phyloP scores from a whole-genome alignment of 2,888 invertebrate species.

The Rhagium mordax region DNA sequence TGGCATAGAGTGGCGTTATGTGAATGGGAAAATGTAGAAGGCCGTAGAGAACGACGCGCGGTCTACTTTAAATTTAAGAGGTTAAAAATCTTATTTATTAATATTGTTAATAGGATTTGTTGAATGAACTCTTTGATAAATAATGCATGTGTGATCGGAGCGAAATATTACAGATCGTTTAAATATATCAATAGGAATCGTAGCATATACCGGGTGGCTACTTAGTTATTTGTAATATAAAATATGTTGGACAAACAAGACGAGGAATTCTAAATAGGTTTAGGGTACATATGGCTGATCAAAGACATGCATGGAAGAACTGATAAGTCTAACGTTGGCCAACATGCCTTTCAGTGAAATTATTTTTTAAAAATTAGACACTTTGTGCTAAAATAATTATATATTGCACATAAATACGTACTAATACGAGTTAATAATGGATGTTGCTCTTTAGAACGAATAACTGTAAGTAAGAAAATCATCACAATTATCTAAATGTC shows the following conservation, averaged over 20 bases:
- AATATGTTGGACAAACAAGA: too few species aligned
- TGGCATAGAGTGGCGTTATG: background rate
- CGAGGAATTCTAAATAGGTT: too few species aligned
- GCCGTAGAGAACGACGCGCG: background rate
- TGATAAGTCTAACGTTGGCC: too few species aligned
- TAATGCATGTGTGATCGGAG: background rate
- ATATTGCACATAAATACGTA: background rate
- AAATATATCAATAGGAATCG: too few species aligned
- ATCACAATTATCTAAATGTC: background rate
- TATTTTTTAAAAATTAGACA: too few species aligned
- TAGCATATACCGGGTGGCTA: too few species aligned
- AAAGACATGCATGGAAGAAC: too few species aligned
- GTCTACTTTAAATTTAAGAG: background rate
- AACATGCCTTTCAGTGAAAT: too few species aligned
- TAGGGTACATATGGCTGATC: too few species aligned
- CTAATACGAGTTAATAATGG: background rate
- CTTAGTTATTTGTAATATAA: too few species aligned
- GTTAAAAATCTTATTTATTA: background rate
- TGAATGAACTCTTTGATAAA: background rate
- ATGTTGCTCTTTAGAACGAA: background rate
- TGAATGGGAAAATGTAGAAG: background rate
- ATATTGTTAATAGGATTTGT: background rate
- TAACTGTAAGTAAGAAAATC: background rate
- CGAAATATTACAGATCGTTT: background rate
- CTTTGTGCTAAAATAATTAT: background rate